phyloP scores from a whole-genome alignment of 2,888 invertebrate genomes.

The Dasypolia templi region DNA sequence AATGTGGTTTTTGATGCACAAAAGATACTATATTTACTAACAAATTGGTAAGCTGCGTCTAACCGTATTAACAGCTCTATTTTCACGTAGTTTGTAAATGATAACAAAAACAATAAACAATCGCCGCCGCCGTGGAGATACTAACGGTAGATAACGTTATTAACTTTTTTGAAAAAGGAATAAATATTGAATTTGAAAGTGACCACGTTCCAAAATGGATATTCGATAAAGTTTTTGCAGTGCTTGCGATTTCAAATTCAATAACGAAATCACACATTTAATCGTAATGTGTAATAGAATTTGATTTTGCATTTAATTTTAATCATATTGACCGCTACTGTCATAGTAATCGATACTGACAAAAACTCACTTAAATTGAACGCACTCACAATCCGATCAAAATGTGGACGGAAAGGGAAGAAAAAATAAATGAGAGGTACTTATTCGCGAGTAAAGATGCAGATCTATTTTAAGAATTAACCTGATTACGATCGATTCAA shows the following conservation, averaged over 20 bases:
- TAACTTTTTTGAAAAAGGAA: constrained; percentile 31
- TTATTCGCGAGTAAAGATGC: constrained; percentile 59
- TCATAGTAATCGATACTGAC: constrained; percentile 53
- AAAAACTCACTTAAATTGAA: constrained; percentile 64
- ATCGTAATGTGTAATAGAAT: constrained; percentile 53
- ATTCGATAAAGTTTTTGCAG: constrained; percentile 47
- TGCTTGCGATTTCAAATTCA: constrained; percentile 47
- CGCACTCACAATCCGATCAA: constrained; percentile 48
- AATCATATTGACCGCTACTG: constrained; percentile 47
- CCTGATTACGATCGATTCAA: constrained; percentile 78
- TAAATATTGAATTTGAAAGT: constrained; percentile 57
- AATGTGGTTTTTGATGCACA: constrained; percentile 80
- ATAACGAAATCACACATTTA: constrained; percentile 55
- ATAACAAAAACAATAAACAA: constrained; percentile 64
- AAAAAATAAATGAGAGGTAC: constrained; percentile 44
- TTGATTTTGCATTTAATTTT: constrained; percentile 50
- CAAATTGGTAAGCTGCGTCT: constrained; percentile 83
- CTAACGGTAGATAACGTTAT: constrained; percentile 28
- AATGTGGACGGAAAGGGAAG: constrained; percentile 28
- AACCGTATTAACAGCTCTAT: constrained; percentile 78
- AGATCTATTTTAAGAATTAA: constrained; percentile 71
- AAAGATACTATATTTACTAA: constrained; percentile 82
- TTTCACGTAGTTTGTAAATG: constrained; percentile 77
- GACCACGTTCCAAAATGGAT: constrained; percentile 33
- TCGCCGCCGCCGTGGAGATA: constrained; percentile 1